phyloP scores from a whole-genome alignment of 2,888 invertebrate species.

The Meandrusa payeni region DNA sequence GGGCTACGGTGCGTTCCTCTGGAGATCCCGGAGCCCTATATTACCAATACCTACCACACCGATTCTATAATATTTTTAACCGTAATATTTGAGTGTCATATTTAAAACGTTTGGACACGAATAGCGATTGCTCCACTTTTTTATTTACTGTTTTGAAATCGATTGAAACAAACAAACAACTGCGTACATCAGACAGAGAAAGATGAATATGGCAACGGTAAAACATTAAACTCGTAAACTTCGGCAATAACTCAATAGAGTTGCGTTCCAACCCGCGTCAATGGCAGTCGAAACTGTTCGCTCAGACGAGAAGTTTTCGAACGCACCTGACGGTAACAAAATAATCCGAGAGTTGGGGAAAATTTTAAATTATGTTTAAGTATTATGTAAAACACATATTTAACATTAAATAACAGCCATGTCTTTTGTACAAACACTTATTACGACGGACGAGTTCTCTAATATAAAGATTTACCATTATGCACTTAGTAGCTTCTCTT shows the following conservation, averaged over 20 bases:
- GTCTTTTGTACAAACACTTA: no score
- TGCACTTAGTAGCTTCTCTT: no score
- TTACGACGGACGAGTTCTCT: no score
- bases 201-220: constrained; percentile 21
- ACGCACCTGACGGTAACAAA: constrained; percentile 33
- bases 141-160: not conserved
- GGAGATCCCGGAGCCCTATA: no score
- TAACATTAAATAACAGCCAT: no score
- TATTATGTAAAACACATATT: no score
- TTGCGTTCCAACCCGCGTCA: constrained; percentile 31
- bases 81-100: no score
- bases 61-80: no score
- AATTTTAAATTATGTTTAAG: constrained; percentile 22
- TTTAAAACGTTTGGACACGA: no score
- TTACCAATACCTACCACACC: no score
- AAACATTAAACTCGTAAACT: constrained; percentile 35
- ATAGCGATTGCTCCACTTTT: not conserved
- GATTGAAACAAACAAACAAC: constrained; percentile 14
- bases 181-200: constrained; percentile 24
- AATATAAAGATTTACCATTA: no score
- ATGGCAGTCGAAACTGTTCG: constrained; percentile 34
- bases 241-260: constrained; percentile 44
- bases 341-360: constrained; percentile 23
- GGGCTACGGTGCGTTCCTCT: no score
- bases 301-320: constrained; percentile 28